Evolutionary conservation across 2,797 vertebrate genomes (phyloP).

Genomic region (Sparidentex hasta): DNA sequence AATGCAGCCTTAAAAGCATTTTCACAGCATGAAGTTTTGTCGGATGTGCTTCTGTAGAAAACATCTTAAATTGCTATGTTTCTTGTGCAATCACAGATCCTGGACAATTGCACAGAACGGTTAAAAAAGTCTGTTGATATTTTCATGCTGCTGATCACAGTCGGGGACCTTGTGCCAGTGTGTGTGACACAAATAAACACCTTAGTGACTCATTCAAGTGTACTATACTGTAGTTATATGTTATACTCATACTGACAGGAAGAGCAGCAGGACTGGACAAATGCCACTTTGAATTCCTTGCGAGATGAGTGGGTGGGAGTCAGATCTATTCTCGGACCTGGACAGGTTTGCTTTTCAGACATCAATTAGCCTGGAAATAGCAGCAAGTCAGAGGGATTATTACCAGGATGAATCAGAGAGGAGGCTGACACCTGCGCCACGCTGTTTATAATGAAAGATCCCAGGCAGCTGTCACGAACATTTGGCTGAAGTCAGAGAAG

Average conservation of each 20-base stretch:
- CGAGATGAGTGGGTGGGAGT: constrained; percentile 64
- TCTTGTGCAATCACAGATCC: constrained; percentile 30
- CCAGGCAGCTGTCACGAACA: constrained; percentile 67
- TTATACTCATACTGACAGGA: constrained; percentile 29
- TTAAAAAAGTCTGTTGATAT: constrained; percentile 7
- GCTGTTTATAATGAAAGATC: constrained; percentile 60
- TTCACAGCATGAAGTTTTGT: constrained; percentile 44
- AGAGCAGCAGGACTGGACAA: constrained; percentile 56
- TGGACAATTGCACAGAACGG: constrained; percentile 20
- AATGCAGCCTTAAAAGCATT: constrained; percentile 29
- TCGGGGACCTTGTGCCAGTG: neutral
- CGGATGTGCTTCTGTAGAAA: neutral
- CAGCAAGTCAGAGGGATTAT: constrained; percentile 74
- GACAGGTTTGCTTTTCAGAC: constrained; percentile 73
- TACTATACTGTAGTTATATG: constrained; percentile 30
- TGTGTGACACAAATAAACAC: constrained; percentile 36
- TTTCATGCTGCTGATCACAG: constrained; percentile 24
- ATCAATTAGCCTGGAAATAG: constrained; percentile 85
- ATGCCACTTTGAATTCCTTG: constrained; percentile 67
- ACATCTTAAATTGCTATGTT: neutral
- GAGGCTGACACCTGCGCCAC: constrained; percentile 77
- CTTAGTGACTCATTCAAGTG: constrained; percentile 43
- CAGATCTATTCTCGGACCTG: constrained; percentile 75
- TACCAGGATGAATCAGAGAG: constrained; percentile 74
- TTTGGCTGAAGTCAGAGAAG: constrained; percentile 49